Base-by-base conservation (phyloP, 2,797 vertebrate species). In the Lagodon rhomboides region DNA sequence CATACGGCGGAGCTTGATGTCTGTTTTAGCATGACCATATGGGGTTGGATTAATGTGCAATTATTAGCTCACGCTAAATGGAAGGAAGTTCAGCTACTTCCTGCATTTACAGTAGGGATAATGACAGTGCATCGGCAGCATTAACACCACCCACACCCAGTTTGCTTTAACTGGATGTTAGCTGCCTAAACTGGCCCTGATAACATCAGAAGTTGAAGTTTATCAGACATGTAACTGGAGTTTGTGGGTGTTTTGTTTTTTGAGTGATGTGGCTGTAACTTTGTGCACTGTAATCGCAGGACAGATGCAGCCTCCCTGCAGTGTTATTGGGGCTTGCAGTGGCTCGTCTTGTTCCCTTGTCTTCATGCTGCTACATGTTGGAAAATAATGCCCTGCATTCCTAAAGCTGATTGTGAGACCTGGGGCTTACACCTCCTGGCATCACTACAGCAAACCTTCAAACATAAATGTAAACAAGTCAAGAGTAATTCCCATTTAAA, bases 51-150 rank as follows among this genome's bases (percentile, higher is more conserved):
- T 11, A 11, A 16, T 25, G 51, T 23, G 4, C 30, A 68, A 50
- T 27, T 38, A 38, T 53, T 12, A 61, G 84, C 79, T 79, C 65
- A 80, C 51, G 87, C 80, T 86, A 83, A 65, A 78, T 51, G 59
- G 5, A 38, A 84, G 90, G 90, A 90, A 89, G 90, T 89, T 3
- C 63, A 76, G 68, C 79, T 77, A 92, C 89, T 93, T 93, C 91
- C 92, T 93, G 90, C 86, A 91, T 88, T 82, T 70, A 75, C 75
- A 68, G 69, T 75, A 27, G 22, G 46, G 46, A 61, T 80, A 77
- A 65, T 84, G 84, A 88, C 80, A 73, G 58, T 55, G 65, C 79
- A 73, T 72, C 76, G 68, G 38, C 60, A n/a, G 72, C 44, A 22
- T 3, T 9, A 75, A 69, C 67, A 63, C 63, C 50, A 70, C 55